Percentiles rank a stretch among this genome's conserved stretches.
Evolutionary conservation across 2,797 vertebrate species (phyloP).

Genomic region (Falco peregrinus): DNA sequence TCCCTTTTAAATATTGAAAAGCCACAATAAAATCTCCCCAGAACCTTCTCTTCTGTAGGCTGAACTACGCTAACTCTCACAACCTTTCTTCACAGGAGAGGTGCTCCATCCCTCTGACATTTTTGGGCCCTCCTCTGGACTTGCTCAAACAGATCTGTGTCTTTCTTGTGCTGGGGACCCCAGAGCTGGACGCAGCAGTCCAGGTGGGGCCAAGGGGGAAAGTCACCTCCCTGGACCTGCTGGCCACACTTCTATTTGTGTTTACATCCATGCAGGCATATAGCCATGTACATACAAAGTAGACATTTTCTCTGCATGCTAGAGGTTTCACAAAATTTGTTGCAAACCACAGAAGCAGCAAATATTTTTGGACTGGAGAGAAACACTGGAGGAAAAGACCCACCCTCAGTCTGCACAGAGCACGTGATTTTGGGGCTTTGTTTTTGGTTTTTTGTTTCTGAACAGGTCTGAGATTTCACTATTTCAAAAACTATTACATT

Average conservation of each 20-base stretch:
- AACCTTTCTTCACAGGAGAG: background rate
- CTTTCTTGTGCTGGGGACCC: background rate
- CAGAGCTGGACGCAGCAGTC: background rate
- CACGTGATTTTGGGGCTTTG: too few relatives aligned
- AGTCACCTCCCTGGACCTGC: background rate
- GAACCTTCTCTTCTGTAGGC: background rate
- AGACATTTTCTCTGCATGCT: background rate
- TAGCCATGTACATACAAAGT: background rate
- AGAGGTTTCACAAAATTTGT: background rate
- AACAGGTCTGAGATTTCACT: background rate
- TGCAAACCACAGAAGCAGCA: background rate
- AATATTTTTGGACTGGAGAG: background rate
- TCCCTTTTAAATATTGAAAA: background rate
- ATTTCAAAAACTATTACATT: background rate
- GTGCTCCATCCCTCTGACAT: background rate
- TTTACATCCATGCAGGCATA: background rate
- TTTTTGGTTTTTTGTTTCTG: background rate
- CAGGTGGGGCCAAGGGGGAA: background rate
- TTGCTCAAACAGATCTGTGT: rapidly evolving
- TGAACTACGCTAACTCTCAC: background rate
- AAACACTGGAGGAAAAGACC: background rate
- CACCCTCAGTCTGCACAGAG: background rate
- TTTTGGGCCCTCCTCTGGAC: background rate
- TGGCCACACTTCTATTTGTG: background rate
- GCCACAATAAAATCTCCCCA: background rate